Conservation (phyloP, 2,888 invertebrate genomes). For the Hypomecis atomaria region DNA sequence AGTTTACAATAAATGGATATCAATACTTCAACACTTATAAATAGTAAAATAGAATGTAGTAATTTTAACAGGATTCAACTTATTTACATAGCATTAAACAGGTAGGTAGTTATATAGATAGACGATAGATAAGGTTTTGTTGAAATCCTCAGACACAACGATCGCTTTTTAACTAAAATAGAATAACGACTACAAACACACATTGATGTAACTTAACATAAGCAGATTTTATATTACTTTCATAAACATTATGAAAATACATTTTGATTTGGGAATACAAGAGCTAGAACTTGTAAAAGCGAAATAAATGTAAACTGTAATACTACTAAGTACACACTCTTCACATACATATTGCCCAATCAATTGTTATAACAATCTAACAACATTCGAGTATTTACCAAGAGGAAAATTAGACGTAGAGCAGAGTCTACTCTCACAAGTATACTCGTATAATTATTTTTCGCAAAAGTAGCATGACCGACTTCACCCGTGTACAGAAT, state of each 20-base stretch:
- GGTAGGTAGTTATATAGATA: constrained; percentile 27
- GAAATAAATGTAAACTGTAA: constrained; percentile 27
- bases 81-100: constrained; percentile 70
- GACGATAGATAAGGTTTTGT: constrained; percentile 26
- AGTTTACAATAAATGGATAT: constrained; percentile 75
- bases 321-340: constrained; percentile 34
- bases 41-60: constrained; percentile 84
- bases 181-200: not conserved
- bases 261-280: constrained; percentile 14
- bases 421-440: constrained; percentile 4
- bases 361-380: constrained; percentile 28
- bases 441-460: too few species aligned
- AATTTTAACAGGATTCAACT: constrained; percentile 83
- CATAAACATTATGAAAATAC: constrained; percentile 32
- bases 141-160: constrained; percentile 21
- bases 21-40: constrained; percentile 80
- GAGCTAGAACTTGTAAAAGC: constrained; percentile 26
- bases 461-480: too few species aligned
- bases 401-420: constrained; percentile 26
- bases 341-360: constrained; percentile 36
- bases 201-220: constrained; percentile 16
- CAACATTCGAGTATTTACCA: constrained; percentile 41
- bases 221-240: constrained; percentile 17
- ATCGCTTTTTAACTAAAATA: constrained; percentile 14
- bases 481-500: too few species aligned